Percentiles rank a stretch among this genome's conserved stretches.
phyloP scores from a whole-genome alignment of 2,113 vertebrate species.

The Seriola dumerili region DNA sequence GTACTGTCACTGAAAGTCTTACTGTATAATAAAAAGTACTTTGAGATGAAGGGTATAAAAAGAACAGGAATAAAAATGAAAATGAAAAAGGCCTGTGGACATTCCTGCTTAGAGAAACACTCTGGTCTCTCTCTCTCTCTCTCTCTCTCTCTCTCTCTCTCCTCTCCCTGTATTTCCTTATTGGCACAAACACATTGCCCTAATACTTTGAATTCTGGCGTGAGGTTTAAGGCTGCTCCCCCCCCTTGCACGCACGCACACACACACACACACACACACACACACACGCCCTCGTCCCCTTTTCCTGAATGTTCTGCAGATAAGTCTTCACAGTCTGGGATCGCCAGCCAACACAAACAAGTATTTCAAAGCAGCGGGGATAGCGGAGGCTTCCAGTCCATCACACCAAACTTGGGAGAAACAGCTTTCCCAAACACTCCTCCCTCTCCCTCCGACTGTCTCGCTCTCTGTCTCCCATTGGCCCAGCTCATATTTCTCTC shows the following conservation, averaged over 20 bases:
- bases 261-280: conserved; percentile 12
- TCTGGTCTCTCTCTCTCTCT: neutral
- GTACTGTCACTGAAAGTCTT: conserved; percentile 19
- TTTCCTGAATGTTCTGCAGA: conserved; percentile 67
- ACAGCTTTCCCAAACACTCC: conserved; percentile 66
- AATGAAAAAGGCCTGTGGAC: conserved; percentile 58
- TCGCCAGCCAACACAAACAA: conserved; percentile 82
- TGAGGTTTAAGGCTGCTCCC: conserved; percentile 33
- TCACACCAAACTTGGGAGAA: conserved; percentile 90
- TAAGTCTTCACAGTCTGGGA: conserved; percentile 69
- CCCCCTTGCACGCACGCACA: neutral
- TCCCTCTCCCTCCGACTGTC: conserved; percentile 25
- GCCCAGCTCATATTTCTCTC: conserved; percentile 64
- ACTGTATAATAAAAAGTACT: conserved; percentile 24
- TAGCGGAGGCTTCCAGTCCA: conserved; percentile 73
- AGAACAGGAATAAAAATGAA: conserved; percentile 40
- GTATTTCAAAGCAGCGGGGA: conserved; percentile 79
- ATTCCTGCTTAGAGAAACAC: conserved; percentile 67
- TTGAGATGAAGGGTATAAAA: conserved; percentile 29
- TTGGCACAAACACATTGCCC: conserved; percentile 56
- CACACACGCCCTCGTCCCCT: conserved; percentile 33
- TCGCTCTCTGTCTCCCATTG: conserved; percentile 37
- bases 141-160: neutral
- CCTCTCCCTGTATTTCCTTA: conserved; percentile 61
- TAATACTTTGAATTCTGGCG: conserved; percentile 75